Evolutionary conservation across 1,140 invertebrate genomes (phyloP), one percentile per base, ranked within the genome.

Genomic region (Drosophila lowei): DNA sequence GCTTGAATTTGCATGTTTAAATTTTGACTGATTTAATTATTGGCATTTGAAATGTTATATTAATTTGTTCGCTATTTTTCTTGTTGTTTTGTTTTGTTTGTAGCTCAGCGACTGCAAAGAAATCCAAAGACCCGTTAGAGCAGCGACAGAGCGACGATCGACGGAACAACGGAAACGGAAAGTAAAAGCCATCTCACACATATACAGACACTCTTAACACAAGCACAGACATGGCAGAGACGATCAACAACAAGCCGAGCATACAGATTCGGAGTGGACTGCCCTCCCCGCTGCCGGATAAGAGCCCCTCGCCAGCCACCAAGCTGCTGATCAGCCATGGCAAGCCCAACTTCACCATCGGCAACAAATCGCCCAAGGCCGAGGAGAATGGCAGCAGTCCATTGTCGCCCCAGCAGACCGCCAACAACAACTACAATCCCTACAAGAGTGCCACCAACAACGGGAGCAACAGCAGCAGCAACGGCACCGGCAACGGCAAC

Each of bases 261-360:
- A 83, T 86, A 88, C 81, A 86, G 68, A 86, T 86, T 46, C 81
- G 81, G 25, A 85, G 68, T 23, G 71, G 78, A 23, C 71, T 86
- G 49, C 85, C 65, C n/a, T 80, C 63, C 6, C 85, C 75, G 42
- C 68, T 74, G 56, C 59, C 72, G 66, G 90, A 91, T 50, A 91
- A 91, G 72, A 86, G 66, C 54, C 90, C 90, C 54, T 90, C 90
- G 34, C 90, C 90, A 41, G 78, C 90, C 23, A 80, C 90, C 23
- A 91, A 91, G 64, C 74, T 91, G 52, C 41, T 91, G 75, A 86
- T 91, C 63, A 91, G 77, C 68, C 90, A 91, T 44, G 90, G 90
- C 62, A 91, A 91, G 58, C 90, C 90, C n/a, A 91, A 91, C 79
- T 91, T 90, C 34, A 91, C 90, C 55, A 91, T 91, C 46, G 48